A percentile compares a stretch with the other conserved stretches of the same genome.
phyloP scores from a whole-genome alignment of 2,113 vertebrate species.

The Cromileptes altivelis region DNA sequence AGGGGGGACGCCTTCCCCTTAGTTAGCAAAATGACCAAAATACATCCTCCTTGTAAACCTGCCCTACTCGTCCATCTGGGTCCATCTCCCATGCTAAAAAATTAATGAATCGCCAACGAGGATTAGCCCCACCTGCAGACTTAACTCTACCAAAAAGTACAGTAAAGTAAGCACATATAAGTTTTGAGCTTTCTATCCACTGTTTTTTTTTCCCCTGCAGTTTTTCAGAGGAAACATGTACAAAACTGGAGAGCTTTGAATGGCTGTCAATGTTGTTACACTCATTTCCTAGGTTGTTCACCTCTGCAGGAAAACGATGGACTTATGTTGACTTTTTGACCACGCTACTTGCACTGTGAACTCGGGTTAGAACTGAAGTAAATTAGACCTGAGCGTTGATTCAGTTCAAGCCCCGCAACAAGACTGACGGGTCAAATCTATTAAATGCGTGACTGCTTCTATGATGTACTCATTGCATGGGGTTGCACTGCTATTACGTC shows the following conservation, averaged over 20 bases:
- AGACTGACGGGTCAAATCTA: conserved; percentile 35
- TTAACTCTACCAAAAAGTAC: too few relatives aligned
- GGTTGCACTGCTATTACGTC: not conserved
- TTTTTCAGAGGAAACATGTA: not conserved
- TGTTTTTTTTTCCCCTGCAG: not conserved
- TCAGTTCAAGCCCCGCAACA: not conserved
- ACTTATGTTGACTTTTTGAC: not conserved
- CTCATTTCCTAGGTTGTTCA: not conserved
- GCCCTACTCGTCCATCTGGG: too few relatives aligned
- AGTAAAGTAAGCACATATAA: too few relatives aligned
- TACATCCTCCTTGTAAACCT: too few relatives aligned
- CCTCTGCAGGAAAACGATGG: not conserved
- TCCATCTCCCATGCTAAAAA: too few relatives aligned
- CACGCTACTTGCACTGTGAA: not conserved
- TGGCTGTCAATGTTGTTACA: not conserved
- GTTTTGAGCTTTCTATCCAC: not conserved
- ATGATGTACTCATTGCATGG: not conserved
- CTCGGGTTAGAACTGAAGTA: not conserved
- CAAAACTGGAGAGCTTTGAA: not conserved
- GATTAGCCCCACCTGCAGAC: too few relatives aligned
- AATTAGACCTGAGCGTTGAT: conserved; percentile 20
- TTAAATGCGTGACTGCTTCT: conserved; percentile 27
- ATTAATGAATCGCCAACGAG: too few relatives aligned
- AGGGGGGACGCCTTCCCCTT: too few relatives aligned
- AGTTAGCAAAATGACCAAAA: too few relatives aligned